Evolutionary conservation across 2,888 invertebrate species (phyloP).

Genomic region (Pheosia tremula): DNA sequence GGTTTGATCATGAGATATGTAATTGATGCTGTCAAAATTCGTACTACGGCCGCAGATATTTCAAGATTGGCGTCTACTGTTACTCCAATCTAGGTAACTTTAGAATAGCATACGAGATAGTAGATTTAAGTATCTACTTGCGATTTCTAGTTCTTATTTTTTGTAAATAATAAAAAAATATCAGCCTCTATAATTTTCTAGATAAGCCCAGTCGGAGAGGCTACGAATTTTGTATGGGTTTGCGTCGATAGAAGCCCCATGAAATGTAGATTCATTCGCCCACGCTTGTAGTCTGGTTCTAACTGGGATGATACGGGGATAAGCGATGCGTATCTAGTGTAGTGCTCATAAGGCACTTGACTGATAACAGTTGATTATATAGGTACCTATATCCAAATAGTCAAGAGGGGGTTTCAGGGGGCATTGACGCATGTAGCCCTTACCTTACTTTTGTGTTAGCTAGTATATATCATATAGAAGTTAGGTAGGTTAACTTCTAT

Average conservation of each 20-base stretch:
- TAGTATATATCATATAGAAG: neutral
- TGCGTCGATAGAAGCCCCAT: neutral
- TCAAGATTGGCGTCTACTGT: too few relatives aligned
- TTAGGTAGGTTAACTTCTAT: neutral
- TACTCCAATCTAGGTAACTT: too few relatives aligned
- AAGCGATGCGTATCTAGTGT: slow-evolving; percentile 12
- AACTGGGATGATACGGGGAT: slow-evolving; percentile 18
- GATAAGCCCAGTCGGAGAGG: slow-evolving; percentile 19
- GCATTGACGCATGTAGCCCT: slow-evolving; percentile 54
- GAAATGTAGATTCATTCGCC: slow-evolving; percentile 9
- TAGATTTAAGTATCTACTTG: too few relatives aligned
- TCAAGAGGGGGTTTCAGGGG: slow-evolving; percentile 35
- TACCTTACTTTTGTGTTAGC: neutral
- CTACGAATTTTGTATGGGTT: slow-evolving; percentile 19
- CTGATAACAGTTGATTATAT: slow-evolving; percentile 35
- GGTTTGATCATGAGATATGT: too few relatives aligned
- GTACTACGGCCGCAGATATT: too few relatives aligned
- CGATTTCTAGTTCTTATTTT: too few relatives aligned
- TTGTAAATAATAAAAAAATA: too few relatives aligned
- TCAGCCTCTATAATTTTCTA: slow-evolving; percentile 1
- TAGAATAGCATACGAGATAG: too few relatives aligned
- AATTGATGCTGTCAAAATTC: too few relatives aligned
- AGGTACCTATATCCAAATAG: slow-evolving; percentile 31
- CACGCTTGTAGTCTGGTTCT: slow-evolving; percentile 14
- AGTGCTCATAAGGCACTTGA: slow-evolving; percentile 15